phyloP scores from a whole-genome alignment of 1,140 invertebrate genomes.

The Oreohelix idahoensis region DNA sequence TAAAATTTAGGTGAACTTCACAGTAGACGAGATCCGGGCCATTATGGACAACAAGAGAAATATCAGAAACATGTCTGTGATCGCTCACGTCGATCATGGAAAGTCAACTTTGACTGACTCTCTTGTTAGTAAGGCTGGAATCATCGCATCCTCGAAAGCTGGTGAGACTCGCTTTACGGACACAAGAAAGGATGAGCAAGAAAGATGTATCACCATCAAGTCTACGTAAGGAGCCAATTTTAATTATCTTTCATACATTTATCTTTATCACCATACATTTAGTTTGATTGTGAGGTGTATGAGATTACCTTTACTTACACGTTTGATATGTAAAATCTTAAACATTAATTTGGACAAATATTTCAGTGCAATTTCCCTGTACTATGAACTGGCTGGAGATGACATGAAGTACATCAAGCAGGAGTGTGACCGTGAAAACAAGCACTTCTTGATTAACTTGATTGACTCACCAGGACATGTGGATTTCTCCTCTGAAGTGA shows the following conservation, averaged over 20 bases:
- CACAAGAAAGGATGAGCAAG: conserved; percentile 99
- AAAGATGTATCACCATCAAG: conserved; percentile 99
- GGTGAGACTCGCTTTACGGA: conserved; percentile 99
- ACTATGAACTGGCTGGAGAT: conserved; percentile 94
- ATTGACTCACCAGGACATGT: conserved; percentile 99
- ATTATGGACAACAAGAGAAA: conserved; percentile 99
- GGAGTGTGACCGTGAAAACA: conserved; percentile 79
- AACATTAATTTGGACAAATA: neutral
- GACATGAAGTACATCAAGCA: conserved; percentile 94
- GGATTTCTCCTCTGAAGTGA: conserved; percentile 99
- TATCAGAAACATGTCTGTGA: conserved; percentile 99
- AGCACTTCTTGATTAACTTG: conserved; percentile 98
- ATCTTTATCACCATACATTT: too few relatives aligned
- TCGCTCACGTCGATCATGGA: conserved; percentile 99
- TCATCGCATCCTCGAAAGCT: conserved; percentile 98
- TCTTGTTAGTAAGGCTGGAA: conserved; percentile 99
- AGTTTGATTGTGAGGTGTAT: too few relatives aligned
- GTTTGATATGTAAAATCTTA: too few relatives aligned
- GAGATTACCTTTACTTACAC: too few relatives aligned
- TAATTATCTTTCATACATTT: too few relatives aligned
- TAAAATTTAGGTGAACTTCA: conserved; percentile 92
- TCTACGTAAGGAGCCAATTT: conserved; percentile 90
- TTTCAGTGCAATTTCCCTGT: conserved; percentile 96
- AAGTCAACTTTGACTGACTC: conserved; percentile 99
- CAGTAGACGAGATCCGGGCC: conserved; percentile 98